A percentile compares a stretch with the other conserved stretches of the same genome.
phyloP scores from a whole-genome alignment of 2,113 vertebrate genomes.

The Chloropsis cyanopogon region DNA sequence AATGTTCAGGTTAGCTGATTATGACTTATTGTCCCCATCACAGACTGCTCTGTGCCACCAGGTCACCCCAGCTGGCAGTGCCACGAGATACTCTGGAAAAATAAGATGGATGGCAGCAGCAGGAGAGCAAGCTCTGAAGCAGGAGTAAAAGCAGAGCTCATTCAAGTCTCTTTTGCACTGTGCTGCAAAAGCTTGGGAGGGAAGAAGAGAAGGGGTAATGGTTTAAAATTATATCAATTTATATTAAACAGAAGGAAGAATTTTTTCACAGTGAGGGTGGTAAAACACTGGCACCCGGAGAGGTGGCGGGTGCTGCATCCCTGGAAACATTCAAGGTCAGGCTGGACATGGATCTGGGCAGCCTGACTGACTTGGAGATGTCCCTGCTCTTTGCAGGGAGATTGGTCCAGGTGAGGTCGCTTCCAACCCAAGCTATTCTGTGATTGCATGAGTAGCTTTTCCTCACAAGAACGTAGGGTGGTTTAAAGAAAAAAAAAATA shows the following conservation, averaged over 20 bases:
- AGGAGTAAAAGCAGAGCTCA: neutral
- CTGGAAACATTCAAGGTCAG: neutral
- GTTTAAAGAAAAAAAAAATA: neutral
- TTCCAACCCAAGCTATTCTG: neutral
- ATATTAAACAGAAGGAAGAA: neutral
- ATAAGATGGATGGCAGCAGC: neutral
- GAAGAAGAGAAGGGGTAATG: neutral
- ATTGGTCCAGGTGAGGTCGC: neutral
- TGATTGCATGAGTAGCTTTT: neutral
- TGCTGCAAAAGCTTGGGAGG: neutral
- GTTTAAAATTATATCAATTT: neutral
- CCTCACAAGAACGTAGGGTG: neutral
- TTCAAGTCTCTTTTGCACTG: neutral
- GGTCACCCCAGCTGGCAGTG: neutral
- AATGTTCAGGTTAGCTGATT: neutral
- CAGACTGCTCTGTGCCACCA: neutral
- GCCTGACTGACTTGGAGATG: rapidly evolving
- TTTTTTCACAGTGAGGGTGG: too few relatives aligned
- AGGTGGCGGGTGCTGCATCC: neutral
- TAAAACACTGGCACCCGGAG: neutral
- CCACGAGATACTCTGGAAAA: neutral
- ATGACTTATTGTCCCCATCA: neutral
- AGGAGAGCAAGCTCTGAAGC: neutral
- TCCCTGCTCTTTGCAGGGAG: neutral
- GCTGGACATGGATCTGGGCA: neutral